Evolutionary conservation across 2,888 invertebrate species (phyloP).

Genomic region (Lithosia quadra): DNA sequence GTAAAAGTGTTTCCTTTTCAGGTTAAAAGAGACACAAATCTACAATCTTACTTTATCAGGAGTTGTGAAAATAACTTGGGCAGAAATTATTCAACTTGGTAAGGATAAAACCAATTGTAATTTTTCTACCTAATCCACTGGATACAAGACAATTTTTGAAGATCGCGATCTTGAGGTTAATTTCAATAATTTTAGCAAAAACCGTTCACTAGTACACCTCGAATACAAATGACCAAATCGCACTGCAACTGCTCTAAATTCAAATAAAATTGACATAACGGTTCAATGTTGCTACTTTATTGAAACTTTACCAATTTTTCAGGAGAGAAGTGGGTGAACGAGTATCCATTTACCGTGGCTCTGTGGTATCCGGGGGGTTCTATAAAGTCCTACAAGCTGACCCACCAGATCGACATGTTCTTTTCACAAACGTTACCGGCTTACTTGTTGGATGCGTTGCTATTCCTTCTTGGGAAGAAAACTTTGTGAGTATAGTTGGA

Average conservation of each 20-base stretch:
- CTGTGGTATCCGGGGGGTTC: slow-evolving; percentile 93
- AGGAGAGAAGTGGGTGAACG: slow-evolving; percentile 87
- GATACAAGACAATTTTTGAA: too few relatives aligned
- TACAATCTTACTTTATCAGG: slow-evolving; percentile 93
- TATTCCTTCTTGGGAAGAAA: slow-evolving; percentile 90
- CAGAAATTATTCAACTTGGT: slow-evolving; percentile 91
- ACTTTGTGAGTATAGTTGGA: slow-evolving; percentile 90
- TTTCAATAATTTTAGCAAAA: too few relatives aligned
- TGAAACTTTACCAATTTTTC: slow-evolving; percentile 17
- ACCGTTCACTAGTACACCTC: background rate
- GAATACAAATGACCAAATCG: background rate
- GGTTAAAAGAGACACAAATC: slow-evolving; percentile 83
- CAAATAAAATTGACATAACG: background rate
- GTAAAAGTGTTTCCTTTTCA: slow-evolving; percentile 54
- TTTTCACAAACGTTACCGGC: slow-evolving; percentile 92
- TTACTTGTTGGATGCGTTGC: slow-evolving; percentile 90
- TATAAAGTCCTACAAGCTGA: slow-evolving; percentile 89
- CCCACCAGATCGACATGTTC: slow-evolving; percentile 89
- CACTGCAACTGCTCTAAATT: background rate
- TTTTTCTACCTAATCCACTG: background rate
- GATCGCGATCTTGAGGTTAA: background rate
- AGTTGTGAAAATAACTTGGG: slow-evolving; percentile 94
- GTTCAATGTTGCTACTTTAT: background rate
- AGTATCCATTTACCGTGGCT: slow-evolving; percentile 91
- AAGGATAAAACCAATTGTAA: slow-evolving; percentile 50